Conservation (phyloP, 2,888 invertebrate species). For the Xylophagus ater region DNA sequence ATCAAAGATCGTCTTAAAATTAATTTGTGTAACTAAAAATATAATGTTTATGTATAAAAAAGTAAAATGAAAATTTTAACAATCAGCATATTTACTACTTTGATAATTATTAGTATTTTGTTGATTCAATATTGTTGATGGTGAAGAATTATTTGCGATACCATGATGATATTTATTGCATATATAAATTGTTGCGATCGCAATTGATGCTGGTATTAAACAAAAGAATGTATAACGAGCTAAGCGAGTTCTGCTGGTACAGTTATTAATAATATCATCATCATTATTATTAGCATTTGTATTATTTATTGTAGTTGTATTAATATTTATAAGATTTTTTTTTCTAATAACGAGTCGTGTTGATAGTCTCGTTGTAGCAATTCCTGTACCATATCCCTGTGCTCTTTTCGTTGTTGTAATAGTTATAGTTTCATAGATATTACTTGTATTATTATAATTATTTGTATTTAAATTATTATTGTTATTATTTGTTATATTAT, state of each 20-base stretch:
- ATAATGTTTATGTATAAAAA: too few species aligned
- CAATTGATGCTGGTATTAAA: constrained; percentile 14
- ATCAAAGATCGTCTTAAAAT: too few species aligned
- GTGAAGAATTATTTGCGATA: too few species aligned
- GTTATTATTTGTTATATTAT: constrained; percentile 5
- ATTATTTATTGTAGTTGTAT: background rate
- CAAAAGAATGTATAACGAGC: constrained; percentile 12
- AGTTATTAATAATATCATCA: background rate
- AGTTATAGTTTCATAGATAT: constrained; percentile 5
- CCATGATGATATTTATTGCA: constrained; percentile 10
- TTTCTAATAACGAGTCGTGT: background rate
- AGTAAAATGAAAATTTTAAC: too few species aligned
- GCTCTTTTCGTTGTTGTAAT: constrained; percentile 9
- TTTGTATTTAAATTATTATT: constrained; percentile 7
- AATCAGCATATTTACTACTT: too few species aligned
- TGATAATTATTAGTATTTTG: too few species aligned
- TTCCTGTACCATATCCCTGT: background rate
- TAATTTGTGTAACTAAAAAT: too few species aligned
- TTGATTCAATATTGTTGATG: too few species aligned
- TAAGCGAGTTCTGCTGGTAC: background rate
- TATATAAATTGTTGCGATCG: constrained; percentile 12
- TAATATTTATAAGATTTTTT: too few species aligned
- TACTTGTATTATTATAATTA: constrained; percentile 8
- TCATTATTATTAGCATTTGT: background rate
- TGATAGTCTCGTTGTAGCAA: background rate